Evolutionary conservation across 2,113 vertebrate species (phyloP), one percentile per base, ranked within the genome.

Genomic region (Arvicanthis niloticus): DNA sequence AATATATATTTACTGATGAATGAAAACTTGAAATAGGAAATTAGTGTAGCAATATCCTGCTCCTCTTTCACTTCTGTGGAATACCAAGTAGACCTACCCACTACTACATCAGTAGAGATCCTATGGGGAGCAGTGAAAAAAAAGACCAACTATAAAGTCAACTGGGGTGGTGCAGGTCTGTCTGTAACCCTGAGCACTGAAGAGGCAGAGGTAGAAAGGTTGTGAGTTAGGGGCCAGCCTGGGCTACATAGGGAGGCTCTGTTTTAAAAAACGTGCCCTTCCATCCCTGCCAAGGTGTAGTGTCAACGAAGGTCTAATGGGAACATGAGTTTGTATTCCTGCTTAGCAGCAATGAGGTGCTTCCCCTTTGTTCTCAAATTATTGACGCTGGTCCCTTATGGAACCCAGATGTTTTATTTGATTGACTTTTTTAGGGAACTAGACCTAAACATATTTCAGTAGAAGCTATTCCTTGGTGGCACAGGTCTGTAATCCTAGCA

Each of bases 241-340:
- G 72, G 72, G 40, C 40, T 77, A 62, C 56, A 60, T 3, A 60
- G 56, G 29, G 56, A 89, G n/a, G 58, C 53, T 17, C 19, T 76
- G 12, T 56, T 51, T 75, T 13, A n/a, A 88, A 95, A 58, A 89
- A 91, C 53, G 34, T 89, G 29, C 40, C 62, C 26, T 75, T 45
- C 45, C 37, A 93, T 87, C 91, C 40, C 34, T 88, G 81, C 40
- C 48, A 40, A 92, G 68, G 81, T 37, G 11, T 68, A 24, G 12
- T 85, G 90, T 87, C 62, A 72, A 60, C 75, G 58, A 60, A 86
- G 53, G 31, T 92, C 60, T 82, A 48, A 9, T 84, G 70, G 65
- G 37, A 89, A 34, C 78, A 48, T 90, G 76, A 87, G 78, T 95
- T 96, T 93, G 37, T 29, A 94, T 37, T 81, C 56, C 21, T 91